Conservation (phyloP, 2,113 vertebrate species). For the Protobothrops mucrosquamatus region DNA sequence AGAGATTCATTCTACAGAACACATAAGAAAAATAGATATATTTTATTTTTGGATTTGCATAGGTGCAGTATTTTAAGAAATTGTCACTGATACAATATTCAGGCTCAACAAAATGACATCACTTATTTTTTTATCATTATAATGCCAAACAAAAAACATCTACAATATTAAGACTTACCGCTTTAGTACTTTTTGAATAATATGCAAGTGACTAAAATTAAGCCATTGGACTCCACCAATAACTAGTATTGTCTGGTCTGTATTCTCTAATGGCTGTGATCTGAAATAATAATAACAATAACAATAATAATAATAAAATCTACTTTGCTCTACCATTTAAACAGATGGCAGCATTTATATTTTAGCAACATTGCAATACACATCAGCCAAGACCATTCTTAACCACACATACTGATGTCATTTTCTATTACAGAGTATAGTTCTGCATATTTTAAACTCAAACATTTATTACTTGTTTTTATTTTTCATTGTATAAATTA, state of each 20-base stretch:
- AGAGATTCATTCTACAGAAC: constrained; percentile 78
- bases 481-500: constrained; percentile 32
- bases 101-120: neutral
- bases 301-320: constrained; percentile 35
- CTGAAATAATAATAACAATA: constrained; percentile 69
- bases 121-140: neutral
- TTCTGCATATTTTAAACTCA: constrained; percentile 21
- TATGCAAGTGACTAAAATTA: constrained; percentile 84
- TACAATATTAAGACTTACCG: constrained; percentile 72
- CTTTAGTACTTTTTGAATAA: constrained; percentile 82
- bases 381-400: constrained; percentile 62
- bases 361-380: constrained; percentile 55
- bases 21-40: constrained; percentile 30
- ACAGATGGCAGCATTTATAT: constrained; percentile 65
- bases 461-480: constrained; percentile 58
- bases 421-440: constrained; percentile 46
- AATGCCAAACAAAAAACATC: neutral
- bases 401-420: constrained; percentile 50
- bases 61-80: neutral
- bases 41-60: constrained; percentile 22
- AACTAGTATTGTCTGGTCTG: constrained; percentile 83
- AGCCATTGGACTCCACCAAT: constrained; percentile 97
- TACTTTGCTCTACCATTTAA: constrained; percentile 48
- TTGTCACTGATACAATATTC: neutral
- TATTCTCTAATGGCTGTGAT: constrained; percentile 86